Evolutionary conservation across 2,113 vertebrate genomes (phyloP), one percentile per base, ranked within the genome.

Genomic region (Speoplatyrhinus poulsoni): DNA sequence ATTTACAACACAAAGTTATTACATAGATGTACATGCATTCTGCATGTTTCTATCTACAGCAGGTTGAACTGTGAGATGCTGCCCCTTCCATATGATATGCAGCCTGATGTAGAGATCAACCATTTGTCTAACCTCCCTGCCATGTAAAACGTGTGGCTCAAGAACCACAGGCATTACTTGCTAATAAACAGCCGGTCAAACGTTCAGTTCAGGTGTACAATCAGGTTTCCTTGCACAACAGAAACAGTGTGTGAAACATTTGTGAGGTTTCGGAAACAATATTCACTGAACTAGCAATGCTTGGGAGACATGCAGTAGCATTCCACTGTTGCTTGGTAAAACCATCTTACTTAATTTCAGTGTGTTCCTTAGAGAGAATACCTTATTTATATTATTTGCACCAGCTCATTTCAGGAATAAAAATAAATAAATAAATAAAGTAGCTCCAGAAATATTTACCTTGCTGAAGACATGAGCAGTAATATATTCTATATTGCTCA

Each of bases 401-500:
- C 58, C 13, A 9, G 46, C 32, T 53, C 57, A 62, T 53, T 53
- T 32, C 58, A 61, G n/a, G 67, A 67, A 6, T 36, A 69, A 48
- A 19, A 58, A 32, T 17, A n/a, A n/a, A n/a, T n/a, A 61, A n/a
- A 6, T 7, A 32, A 26, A 16, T n/a, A 56, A 56, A 59, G 9
- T 50, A 19, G n/a, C 66, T 61, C 59, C 48, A 48, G 13, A 66
- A 63, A 70, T 53, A 73, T 33, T 74, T 60, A 76, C 69, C 60
- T 71, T 49, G 46, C 62, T 72, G 75, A 75, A 68, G 46, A 64
- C 60, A 84, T 73, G 76, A 62, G 68, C 65, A 60, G 17, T 79
- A 62, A 84, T 66, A 63, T 61, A 69, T 79, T 77, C 75, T 70
- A 75, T 48, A 56, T 72, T 58, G 56, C 54, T 77, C 75, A 26